phyloP scores from a whole-genome alignment of 2,888 invertebrate species.

The Torymus tubicola region DNA sequence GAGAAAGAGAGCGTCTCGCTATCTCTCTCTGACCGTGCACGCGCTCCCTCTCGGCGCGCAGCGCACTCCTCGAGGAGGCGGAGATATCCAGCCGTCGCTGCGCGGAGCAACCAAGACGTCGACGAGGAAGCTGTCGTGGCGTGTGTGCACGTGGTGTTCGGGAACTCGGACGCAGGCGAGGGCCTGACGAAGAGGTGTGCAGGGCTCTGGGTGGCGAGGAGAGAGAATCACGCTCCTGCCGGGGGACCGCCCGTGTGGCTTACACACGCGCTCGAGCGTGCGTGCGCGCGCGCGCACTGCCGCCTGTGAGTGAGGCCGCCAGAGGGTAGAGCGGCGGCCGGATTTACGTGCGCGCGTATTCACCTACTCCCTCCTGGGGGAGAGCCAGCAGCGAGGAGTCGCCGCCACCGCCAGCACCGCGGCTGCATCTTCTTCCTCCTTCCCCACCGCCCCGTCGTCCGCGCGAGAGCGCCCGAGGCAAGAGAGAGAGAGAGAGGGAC shows the following conservation, averaged over 20 bases:
- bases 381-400: neutral
- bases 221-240: constrained; percentile 34
- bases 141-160: no score
- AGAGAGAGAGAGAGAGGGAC: constrained; percentile 56
- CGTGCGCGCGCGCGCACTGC: constrained; percentile 50
- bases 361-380: constrained; percentile 40
- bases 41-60: no score
- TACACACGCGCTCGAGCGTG: neutral
- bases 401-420: neutral
- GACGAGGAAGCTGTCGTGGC: neutral
- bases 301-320: constrained; percentile 10
- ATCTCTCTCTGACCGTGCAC: neutral
- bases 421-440: neutral
- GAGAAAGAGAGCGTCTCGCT: constrained; percentile 4
- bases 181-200: no score
- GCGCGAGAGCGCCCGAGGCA: constrained; percentile 25
- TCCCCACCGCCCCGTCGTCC: neutral
- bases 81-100: no score
- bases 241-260: constrained; percentile 44
- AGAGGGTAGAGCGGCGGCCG: constrained; percentile 44
- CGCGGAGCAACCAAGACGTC: neutral
- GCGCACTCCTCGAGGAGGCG: no score
- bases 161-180: no score
- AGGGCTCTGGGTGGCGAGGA: no score
- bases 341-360: constrained; percentile 40